Evolutionary conservation across 2,113 vertebrate species (phyloP), one percentile per base, ranked within the genome.

Genomic region (Channa argus): DNA sequence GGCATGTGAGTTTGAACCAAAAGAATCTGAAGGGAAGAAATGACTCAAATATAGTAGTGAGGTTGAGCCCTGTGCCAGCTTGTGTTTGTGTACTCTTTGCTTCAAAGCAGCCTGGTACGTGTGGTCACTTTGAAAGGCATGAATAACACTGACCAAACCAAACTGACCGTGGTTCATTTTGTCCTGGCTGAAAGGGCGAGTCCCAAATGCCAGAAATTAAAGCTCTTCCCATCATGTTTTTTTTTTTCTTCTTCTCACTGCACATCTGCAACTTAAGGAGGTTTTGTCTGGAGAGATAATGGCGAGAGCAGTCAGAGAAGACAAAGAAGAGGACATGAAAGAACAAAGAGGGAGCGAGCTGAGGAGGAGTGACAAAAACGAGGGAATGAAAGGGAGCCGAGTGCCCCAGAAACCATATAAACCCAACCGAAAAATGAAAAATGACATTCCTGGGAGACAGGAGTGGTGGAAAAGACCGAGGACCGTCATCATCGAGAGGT

Each of bases 101-200:
- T 86, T 91, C 91, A 90, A 91, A 91, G 89, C 72, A 5, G 67
- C 64, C 62, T 63, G 82, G 71, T 71, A 65, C 80, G 82, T 83
- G 91, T 58, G 91, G 91, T 89, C 68, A 84, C 83, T 87, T 83
- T 88, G 86, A 92, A 82, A 78, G 66, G 89, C 83, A 71, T 71
- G 80, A 91, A 87, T 84, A 87, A 88, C 74, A 79, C 84, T 86
- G 90, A 91, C 92, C 91, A 85, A 87, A 91, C 86, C 89, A 74
- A 58, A 74, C 5, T 81, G 81, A 87, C 90, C 78, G 12, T 61
- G 11, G 78, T 70, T 74, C 82, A 69, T 60, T 74, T 53, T 68
- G 85, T 82, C 81, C 84, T 58, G 80, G 78, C 75, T 72, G 52
- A 77, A 85, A 87, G 86, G 86, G 88, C 83, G 82, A 86, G 74